A percentile compares a stretch with the other conserved stretches of the same genome.
phyloP scores from a whole-genome alignment of 2,113 vertebrate species.

The Trematocara zebra region DNA sequence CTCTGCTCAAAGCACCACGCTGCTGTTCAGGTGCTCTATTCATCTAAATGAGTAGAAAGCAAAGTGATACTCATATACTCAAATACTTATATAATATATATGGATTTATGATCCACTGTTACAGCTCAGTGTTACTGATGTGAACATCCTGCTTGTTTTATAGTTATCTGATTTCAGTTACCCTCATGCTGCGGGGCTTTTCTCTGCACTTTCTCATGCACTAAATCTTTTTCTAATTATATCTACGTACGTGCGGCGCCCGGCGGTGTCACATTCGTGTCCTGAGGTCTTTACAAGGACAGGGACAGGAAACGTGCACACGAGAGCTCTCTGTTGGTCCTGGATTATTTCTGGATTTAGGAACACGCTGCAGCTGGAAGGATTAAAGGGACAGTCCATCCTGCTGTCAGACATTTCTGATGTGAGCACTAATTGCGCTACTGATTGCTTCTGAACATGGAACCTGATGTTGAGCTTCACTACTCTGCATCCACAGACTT shows the following conservation, averaged over 20 bases:
- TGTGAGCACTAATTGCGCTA: background rate
- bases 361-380: background rate
- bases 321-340: background rate
- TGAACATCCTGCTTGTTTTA: background rate
- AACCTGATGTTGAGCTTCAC: background rate
- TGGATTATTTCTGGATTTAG: background rate
- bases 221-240: background rate
- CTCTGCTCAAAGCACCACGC: background rate
- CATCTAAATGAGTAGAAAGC: background rate
- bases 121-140: background rate
- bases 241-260: background rate
- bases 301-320: background rate
- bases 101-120: background rate
- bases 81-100: background rate
- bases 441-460: background rate
- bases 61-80: background rate
- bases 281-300: background rate
- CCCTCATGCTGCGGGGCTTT: background rate
- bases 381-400: background rate
- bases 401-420: background rate
- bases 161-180: background rate
- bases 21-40: background rate
- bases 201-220: background rate
- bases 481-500: background rate
- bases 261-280: background rate